Conservation (phyloP, 2,113 vertebrate genomes). For the Bungarus multicinctus region DNA sequence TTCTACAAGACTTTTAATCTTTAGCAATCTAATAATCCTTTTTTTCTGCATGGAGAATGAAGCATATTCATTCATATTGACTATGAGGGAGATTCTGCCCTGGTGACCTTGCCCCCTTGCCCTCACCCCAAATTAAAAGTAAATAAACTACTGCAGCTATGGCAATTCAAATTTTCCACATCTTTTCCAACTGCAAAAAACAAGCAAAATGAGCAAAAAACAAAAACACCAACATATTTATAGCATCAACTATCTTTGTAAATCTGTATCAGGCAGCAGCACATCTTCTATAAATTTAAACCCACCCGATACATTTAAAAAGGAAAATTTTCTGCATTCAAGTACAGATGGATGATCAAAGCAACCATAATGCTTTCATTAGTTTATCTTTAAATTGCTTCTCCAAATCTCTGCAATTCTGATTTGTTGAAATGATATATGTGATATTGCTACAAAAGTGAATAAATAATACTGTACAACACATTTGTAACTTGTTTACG, state of each 20-base stretch:
- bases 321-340: not conserved
- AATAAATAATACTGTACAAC: not conserved
- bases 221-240: not conserved
- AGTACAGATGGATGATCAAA: not conserved
- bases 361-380: not conserved
- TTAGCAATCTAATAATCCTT: not conserved
- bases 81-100: slow-evolving; percentile 64
- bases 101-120: not conserved
- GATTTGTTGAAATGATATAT: not conserved
- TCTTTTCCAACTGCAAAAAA: not conserved
- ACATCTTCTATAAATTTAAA: not conserved
- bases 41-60: not conserved
- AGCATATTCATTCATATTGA: slow-evolving; percentile 40
- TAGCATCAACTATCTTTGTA: not conserved
- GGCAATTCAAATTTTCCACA: not conserved
- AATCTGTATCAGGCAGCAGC: not conserved
- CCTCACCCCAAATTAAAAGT: not conserved
- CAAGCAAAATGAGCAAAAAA: not conserved
- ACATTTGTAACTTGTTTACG: not conserved
- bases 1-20: not conserved
- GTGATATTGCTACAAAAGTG: not conserved
- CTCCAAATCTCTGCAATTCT: not conserved
- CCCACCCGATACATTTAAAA: not conserved
- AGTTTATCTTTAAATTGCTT: not conserved
- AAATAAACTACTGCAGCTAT: not conserved